Conservation (phyloP, 37 sponge, comb jelly and placozoan genomes). For the Ephydatia muelleri region DNA sequence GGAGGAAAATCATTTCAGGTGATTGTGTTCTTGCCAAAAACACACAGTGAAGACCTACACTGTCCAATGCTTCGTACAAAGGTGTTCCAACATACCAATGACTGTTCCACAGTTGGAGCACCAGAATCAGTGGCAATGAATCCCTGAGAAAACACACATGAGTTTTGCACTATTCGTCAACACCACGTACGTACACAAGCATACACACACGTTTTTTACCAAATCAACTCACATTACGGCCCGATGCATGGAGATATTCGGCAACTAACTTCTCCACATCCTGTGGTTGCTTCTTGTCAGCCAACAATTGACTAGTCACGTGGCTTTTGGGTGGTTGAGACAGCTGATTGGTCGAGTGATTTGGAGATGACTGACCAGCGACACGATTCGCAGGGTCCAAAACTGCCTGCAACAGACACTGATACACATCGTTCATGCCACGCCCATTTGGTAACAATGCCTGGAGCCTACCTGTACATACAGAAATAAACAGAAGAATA, state of each 20-base stretch:
- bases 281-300: conserved; percentile 18
- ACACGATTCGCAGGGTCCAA: background rate
- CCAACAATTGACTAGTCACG: conserved; percentile 11
- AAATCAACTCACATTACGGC: conserved; percentile 12
- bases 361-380: background rate
- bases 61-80: conserved; percentile 25
- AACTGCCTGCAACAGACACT: background rate
- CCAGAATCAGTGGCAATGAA: background rate
- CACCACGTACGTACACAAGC: background rate
- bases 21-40: background rate
- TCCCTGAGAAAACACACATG: background rate
- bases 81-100: conserved; percentile 32
- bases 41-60: background rate
- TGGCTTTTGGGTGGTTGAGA: background rate
- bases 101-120: conserved; percentile 6
- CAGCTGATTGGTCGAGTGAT: too few relatives aligned
- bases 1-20: too few relatives aligned
- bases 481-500: background rate
- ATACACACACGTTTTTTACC: too few relatives aligned
- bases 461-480: background rate
- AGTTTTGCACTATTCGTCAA: background rate
- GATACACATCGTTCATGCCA: background rate
- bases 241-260: conserved; percentile 10
- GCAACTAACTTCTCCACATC: conserved; percentile 38
- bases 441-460: background rate